phyloP scores from a whole-genome alignment of 2,113 vertebrate species.

The Sarotherodon lohbergeri region DNA sequence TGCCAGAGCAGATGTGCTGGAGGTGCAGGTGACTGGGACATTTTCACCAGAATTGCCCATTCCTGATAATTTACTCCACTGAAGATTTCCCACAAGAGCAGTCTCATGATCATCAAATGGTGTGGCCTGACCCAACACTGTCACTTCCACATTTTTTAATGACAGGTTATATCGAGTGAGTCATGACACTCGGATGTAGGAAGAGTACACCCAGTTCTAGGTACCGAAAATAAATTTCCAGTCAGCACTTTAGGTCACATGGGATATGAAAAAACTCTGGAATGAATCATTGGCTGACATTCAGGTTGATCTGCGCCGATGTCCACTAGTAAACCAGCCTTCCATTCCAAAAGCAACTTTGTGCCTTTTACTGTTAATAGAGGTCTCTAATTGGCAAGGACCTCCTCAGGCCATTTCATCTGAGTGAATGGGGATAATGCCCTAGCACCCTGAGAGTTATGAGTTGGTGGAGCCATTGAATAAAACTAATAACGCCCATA shows the following conservation, averaged over 20 bases:
- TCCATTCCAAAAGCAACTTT: not conserved
- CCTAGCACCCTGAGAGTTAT: not conserved
- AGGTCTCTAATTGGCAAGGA: not conserved
- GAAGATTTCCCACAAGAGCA: not conserved
- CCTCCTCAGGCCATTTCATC: not conserved
- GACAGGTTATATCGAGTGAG: not conserved
- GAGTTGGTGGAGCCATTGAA: not conserved
- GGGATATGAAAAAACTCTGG: not conserved
- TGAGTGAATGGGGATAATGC: not conserved
- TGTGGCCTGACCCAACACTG: not conserved
- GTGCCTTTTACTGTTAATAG: not conserved
- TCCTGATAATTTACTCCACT: not conserved
- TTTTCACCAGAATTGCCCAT: not conserved
- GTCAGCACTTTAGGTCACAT: not conserved
- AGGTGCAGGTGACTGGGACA: not conserved
- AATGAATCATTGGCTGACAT: not conserved
- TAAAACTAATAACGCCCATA: not conserved
- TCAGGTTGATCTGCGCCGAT: not conserved
- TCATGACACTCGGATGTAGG: not conserved
- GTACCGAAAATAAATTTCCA: not conserved
- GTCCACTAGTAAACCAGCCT: not conserved
- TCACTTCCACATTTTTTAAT: not conserved
- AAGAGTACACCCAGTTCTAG: not conserved
- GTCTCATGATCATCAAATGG: not conserved
- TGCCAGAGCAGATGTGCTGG: not conserved